Evolutionary conservation across 2,113 vertebrate genomes (phyloP).

Genomic region (Takifugu flavidus): DNA sequence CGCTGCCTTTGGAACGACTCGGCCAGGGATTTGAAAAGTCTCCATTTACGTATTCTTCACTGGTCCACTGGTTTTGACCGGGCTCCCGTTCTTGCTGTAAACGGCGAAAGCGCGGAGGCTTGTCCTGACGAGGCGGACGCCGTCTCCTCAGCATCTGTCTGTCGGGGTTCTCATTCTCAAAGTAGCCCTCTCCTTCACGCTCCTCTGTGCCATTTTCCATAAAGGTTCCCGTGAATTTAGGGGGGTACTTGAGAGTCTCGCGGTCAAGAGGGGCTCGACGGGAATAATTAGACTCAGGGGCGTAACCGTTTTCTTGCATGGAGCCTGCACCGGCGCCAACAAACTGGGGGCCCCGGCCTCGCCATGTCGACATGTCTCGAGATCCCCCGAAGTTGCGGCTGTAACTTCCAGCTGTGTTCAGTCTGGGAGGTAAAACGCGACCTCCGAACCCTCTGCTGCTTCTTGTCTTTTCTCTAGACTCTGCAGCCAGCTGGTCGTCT

Average conservation of each 20-base stretch:
- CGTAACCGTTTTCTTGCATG: slow-evolving; percentile 83
- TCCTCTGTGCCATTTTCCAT: slow-evolving; percentile 83
- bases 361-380: slow-evolving; percentile 85
- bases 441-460: slow-evolving; percentile 80
- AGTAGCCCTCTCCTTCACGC: slow-evolving; percentile 81
- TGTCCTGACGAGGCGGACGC: slow-evolving; percentile 93
- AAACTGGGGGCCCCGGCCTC: slow-evolving; percentile 75
- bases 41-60: slow-evolving; percentile 81
- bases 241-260: slow-evolving; percentile 79
- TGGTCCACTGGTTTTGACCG: slow-evolving; percentile 81
- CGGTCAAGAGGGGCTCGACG: slow-evolving; percentile 76
- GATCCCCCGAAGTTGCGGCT: slow-evolving; percentile 76
- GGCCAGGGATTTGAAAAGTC: slow-evolving; percentile 83
- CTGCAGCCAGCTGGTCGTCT: slow-evolving; percentile 78
- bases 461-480: slow-evolving; percentile 78
- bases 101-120: slow-evolving; percentile 91
- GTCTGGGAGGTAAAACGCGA: slow-evolving; percentile 85
- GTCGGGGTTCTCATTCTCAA: slow-evolving; percentile 84
- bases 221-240: slow-evolving; percentile 78
- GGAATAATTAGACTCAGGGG: slow-evolving; percentile 71
- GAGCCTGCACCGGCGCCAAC: slow-evolving; percentile 41
- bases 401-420: slow-evolving; percentile 82
- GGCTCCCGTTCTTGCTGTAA: slow-evolving; percentile 86
- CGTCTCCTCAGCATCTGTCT: slow-evolving; percentile 85
- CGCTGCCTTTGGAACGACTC: slow-evolving; percentile 70